Evolutionary conservation across 1,140 invertebrate genomes (phyloP), one percentile per base, ranked within the genome.

Genomic region (Nymphalis io): DNA sequence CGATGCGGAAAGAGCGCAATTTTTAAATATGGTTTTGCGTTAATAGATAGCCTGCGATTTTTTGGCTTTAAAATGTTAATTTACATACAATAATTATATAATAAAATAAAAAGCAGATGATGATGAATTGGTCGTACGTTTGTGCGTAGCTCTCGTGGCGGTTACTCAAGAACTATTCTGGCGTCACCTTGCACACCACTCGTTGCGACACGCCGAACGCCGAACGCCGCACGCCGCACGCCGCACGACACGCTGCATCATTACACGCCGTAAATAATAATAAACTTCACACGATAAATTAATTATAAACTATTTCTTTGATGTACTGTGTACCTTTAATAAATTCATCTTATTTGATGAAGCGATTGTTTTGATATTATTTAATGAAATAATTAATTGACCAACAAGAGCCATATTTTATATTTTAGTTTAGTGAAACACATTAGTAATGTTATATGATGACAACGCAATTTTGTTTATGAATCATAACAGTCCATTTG

Each of bases 151-250:
- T n/a, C 51, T 55, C 51, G 51, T 2, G 46, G 46, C 20, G 51
- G n/a, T 55, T 55, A 12, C 51, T 27, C 51, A 55, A 53, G 5
- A 23, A 55, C 51, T 62, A 62, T 62, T 62, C 60, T 46, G 6
- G 44, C 60, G 44, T 62, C 60, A 62, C 60, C 60, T 62, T 62
- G 60, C 59, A 27, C 60, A n/a, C 44, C 40, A 42, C 21, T 16
- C 42, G 46, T 46, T 46, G 60, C 60, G 51, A 55, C 12, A 16
- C 59, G 58, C 16, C 58, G 15, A 40, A 16, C 44, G 23, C 16
- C 20, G 27, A 5, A 4, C 23, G 23, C n/a, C n/a, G 39, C 15
- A n/a, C 18, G 39, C 42, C 33, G 10, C 20, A 53, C 51, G 46
- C 42, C n/a, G 44, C n/a, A n/a, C 44, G 15, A 16, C n/a, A 6